Percentiles rank a stretch among this genome's conserved stretches.
phyloP scores from a whole-genome alignment of 2,888 invertebrate species.

The Lamproptera curius region DNA sequence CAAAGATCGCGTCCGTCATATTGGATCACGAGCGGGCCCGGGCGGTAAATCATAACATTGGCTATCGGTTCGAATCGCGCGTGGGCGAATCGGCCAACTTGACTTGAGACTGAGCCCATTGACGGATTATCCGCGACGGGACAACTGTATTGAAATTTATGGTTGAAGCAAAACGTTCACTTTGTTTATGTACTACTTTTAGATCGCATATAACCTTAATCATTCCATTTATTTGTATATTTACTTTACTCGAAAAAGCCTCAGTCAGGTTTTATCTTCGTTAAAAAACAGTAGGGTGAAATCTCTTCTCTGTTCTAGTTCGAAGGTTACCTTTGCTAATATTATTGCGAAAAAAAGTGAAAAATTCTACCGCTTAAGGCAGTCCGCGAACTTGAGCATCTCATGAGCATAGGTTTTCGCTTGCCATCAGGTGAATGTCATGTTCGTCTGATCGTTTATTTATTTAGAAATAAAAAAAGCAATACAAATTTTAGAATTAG shows the following conservation, averaged over 20 bases:
- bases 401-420: too few relatives aligned
- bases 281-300: too few relatives aligned
- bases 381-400: too few relatives aligned
- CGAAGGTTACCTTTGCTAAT: too few relatives aligned
- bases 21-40: constrained; percentile 16
- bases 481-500: too few relatives aligned
- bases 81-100: constrained; percentile 40
- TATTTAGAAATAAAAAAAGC: too few relatives aligned
- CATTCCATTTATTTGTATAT: not conserved
- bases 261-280: not conserved
- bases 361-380: too few relatives aligned
- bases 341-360: too few relatives aligned
- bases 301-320: too few relatives aligned
- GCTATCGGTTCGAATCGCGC: constrained; percentile 23
- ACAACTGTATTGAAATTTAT: not conserved
- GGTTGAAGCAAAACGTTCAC: not conserved
- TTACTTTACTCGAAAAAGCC: not conserved
- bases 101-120: constrained; percentile 35
- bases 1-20: constrained; percentile 7
- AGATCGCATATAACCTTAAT: not conserved
- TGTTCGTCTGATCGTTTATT: too few relatives aligned
- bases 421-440: too few relatives aligned
- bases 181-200: not conserved
- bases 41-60: constrained; percentile 35
- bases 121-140: constrained; percentile 8